A percentile compares a stretch with the other conserved stretches of the same genome.
Evolutionary conservation across 2,797 vertebrate genomes (phyloP).

Genomic region (Tokudaia tokunoshimensis): DNA sequence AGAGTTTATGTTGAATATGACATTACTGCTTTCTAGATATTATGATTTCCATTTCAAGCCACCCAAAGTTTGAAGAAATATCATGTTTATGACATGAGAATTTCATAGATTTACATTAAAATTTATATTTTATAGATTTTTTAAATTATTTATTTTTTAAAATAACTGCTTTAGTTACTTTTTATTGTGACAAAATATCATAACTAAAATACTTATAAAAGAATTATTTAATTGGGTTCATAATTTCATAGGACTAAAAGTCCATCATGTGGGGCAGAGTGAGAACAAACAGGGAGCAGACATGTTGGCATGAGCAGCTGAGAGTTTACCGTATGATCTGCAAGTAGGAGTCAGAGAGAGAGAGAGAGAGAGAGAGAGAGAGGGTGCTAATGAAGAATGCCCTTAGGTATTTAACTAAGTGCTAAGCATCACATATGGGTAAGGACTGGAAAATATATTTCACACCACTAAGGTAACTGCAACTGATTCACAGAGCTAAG

Average conservation of each 20-base stretch:
- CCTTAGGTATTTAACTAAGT: background rate
- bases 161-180: background rate
- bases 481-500: background rate
- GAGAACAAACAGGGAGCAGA: background rate
- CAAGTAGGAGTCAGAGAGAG: background rate
- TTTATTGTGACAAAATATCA: background rate
- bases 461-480: background rate
- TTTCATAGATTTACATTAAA: conserved; percentile 38
- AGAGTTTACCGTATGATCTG: background rate
- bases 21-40: background rate
- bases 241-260: background rate
- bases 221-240: background rate
- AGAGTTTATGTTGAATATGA: background rate
- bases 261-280: background rate
- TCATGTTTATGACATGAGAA: background rate
- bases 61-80: conserved; percentile 5
- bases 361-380: background rate
- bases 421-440: background rate
- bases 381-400: background rate
- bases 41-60: background rate
- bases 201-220: background rate
- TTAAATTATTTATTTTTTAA: background rate
- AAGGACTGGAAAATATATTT: background rate
- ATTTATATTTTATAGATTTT: background rate
- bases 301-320: background rate